phyloP scores from a whole-genome alignment of 1,140 invertebrate genomes.

The Coelopa frigida region DNA sequence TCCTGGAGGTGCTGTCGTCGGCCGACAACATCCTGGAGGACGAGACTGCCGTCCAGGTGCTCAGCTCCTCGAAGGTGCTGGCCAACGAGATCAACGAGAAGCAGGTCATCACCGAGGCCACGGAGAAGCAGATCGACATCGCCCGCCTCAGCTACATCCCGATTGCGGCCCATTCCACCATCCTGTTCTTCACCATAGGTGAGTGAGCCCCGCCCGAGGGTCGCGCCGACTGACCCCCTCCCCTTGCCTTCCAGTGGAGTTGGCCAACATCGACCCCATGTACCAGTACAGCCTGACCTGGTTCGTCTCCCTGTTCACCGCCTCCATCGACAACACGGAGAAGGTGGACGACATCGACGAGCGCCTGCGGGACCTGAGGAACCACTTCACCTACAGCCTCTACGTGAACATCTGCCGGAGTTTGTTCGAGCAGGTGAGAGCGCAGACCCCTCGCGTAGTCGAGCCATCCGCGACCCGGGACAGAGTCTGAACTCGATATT shows the following conservation, averaged over 20 bases:
- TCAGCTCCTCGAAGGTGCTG: slow-evolving; percentile 85
- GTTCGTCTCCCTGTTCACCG: slow-evolving; percentile 87
- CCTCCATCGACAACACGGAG: slow-evolving; percentile 87
- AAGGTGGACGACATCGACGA: slow-evolving; percentile 70
- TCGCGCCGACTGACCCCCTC: too few relatives aligned
- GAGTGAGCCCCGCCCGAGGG: slow-evolving; percentile 44
- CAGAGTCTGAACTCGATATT: too few relatives aligned
- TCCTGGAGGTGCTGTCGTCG: slow-evolving; percentile 74
- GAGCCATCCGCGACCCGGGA: too few relatives aligned
- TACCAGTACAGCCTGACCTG: slow-evolving; percentile 93
- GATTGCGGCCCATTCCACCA: slow-evolving; percentile 81
- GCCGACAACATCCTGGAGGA: slow-evolving; percentile 92
- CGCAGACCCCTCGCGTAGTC: too few relatives aligned
- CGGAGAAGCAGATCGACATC: slow-evolving; percentile 73
- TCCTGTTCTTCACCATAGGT: slow-evolving; percentile 88
- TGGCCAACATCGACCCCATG: slow-evolving; percentile 94
- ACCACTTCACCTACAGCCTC: slow-evolving; percentile 84
- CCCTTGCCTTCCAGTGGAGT: slow-evolving; percentile 55
- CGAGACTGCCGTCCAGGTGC: slow-evolving; percentile 84
- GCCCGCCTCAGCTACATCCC: slow-evolving; percentile 79
- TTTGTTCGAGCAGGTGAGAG: slow-evolving; percentile 86
- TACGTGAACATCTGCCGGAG: slow-evolving; percentile 90
- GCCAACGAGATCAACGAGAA: slow-evolving; percentile 85
- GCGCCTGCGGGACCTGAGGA: slow-evolving; percentile 64
- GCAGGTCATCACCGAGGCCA: slow-evolving; percentile 78